These are phyloP conservation scores for Alsophila aescularia DNA, from an alignment of 2,888 invertebrate genomes.

Conservation along the genomic window DNA sequence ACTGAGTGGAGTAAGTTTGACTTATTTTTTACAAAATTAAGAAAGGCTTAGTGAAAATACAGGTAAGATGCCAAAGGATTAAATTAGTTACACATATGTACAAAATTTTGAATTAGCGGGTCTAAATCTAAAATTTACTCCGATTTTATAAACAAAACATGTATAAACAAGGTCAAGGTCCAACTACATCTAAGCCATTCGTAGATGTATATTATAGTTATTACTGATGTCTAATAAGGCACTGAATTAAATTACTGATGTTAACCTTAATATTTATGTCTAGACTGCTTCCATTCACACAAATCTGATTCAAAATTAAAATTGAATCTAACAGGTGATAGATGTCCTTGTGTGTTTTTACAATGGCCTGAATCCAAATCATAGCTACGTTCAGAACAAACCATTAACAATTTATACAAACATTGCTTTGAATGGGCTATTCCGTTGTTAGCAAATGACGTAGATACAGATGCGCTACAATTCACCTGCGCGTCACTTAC, in stretches of 20 bases:
- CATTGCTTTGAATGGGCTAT: conserved; percentile 35
- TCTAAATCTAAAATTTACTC: conserved; percentile 19
- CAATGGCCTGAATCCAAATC: conserved; percentile 60
- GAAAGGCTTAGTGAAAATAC: conserved; percentile 27
- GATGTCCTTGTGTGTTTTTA: conserved; percentile 54
- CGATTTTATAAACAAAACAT: conserved; percentile 27
- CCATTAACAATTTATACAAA: conserved; percentile 19
- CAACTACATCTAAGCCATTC: conserved; percentile 27
- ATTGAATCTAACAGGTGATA: conserved; percentile 71
- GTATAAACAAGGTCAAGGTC: conserved; percentile 30
- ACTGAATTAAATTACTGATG: conserved; percentile 24
- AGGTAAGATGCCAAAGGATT: conserved; percentile 19
- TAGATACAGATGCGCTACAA: conserved; percentile 41
- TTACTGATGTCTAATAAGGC: conserved; percentile 10
- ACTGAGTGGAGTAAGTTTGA: not conserved
- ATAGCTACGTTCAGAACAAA: conserved; percentile 39
- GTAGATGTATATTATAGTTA: conserved; percentile 20
- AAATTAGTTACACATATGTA: conserved; percentile 33
- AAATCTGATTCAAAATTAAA: conserved; percentile 61
- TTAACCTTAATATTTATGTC: conserved; percentile 14
- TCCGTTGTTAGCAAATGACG: conserved; percentile 53
- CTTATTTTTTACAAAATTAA: conserved; percentile 25
- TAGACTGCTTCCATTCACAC: conserved; percentile 58
- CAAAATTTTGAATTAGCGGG: conserved; percentile 50
- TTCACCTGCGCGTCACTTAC: conserved; percentile 60